These are phyloP conservation scores for Cladorhizidae sp. DNA, from an alignment of 37 sponge, comb jelly and placozoan genomes.

Conservation along the genomic window DNA sequence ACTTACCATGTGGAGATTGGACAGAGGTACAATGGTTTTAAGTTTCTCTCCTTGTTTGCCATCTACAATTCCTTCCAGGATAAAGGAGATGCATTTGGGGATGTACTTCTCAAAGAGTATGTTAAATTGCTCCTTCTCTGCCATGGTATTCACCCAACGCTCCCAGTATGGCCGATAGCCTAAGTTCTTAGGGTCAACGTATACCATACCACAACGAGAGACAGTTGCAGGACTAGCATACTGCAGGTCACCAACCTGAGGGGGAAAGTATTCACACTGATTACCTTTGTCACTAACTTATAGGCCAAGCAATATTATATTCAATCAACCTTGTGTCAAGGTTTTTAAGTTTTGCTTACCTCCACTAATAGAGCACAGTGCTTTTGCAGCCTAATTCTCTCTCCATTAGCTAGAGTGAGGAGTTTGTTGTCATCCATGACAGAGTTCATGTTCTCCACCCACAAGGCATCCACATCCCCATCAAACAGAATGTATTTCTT, in stretches of 20 bases:
- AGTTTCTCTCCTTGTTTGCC: conserved; percentile 89
- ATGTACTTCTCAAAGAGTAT: conserved; percentile 91
- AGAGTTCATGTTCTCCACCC: conserved; percentile 99
- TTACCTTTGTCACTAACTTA: too few species aligned
- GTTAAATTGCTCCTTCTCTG: conserved; percentile 68
- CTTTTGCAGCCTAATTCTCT: conserved; percentile 95
- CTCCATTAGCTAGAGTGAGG: conserved; percentile 98
- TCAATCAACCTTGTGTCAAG: background rate
- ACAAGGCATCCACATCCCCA: conserved; percentile 98
- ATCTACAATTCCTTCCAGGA: conserved; percentile 93
- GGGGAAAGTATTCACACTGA: background rate
- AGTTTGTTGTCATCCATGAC: conserved; percentile 99
- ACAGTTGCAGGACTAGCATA: conserved; percentile 99
- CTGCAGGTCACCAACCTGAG: conserved; percentile 92
- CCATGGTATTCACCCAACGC: conserved; percentile 77
- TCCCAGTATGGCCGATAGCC: conserved; percentile 96
- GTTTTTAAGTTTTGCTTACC: conserved; percentile 28
- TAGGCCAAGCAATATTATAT: too few species aligned
- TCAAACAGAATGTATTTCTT: conserved; percentile 92
- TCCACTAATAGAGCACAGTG: conserved; percentile 98
- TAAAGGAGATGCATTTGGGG: conserved; percentile 73
- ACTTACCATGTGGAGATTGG: conserved; percentile 90
- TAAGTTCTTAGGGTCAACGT: conserved; percentile 98
- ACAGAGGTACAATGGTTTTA: conserved; percentile 90
- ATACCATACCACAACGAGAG: conserved; percentile 99